Percentiles rank a stretch among this genome's conserved stretches.
phyloP scores from a whole-genome alignment of 2,797 vertebrate species.

The Loriculus beryllinus region DNA sequence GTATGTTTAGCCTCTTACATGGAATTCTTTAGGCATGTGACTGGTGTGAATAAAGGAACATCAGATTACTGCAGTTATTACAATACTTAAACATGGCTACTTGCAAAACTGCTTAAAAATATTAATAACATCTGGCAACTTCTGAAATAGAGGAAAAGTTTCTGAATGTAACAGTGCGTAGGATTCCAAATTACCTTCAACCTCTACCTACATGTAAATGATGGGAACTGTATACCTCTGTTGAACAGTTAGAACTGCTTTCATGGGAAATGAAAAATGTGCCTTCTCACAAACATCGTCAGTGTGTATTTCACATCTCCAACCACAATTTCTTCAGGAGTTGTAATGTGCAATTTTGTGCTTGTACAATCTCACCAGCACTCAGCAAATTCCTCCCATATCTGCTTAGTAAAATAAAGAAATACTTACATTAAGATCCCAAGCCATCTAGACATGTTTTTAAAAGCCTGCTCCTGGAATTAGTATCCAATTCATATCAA shows the following conservation, averaged over 20 bases:
- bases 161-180: background rate
- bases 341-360: background rate
- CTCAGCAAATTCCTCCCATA: background rate
- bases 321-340: background rate
- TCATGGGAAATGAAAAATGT: background rate
- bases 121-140: background rate
- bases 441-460: background rate
- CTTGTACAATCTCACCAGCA: background rate
- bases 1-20: background rate
- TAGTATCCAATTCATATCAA: background rate
- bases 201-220: background rate
- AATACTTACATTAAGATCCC: background rate
- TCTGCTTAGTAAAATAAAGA: background rate
- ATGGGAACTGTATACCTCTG: background rate
- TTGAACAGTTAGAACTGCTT: background rate
- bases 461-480: background rate
- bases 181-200: background rate
- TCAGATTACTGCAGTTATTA: background rate
- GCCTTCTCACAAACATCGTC: background rate
- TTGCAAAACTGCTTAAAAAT: background rate
- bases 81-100: background rate
- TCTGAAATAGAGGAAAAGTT: background rate
- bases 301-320: background rate
- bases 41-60: background rate
- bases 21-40: background rate